These are phyloP conservation scores for Thereuonema tuberculata DNA, from an alignment of 1,140 invertebrate species.

Conservation along the genomic window DNA sequence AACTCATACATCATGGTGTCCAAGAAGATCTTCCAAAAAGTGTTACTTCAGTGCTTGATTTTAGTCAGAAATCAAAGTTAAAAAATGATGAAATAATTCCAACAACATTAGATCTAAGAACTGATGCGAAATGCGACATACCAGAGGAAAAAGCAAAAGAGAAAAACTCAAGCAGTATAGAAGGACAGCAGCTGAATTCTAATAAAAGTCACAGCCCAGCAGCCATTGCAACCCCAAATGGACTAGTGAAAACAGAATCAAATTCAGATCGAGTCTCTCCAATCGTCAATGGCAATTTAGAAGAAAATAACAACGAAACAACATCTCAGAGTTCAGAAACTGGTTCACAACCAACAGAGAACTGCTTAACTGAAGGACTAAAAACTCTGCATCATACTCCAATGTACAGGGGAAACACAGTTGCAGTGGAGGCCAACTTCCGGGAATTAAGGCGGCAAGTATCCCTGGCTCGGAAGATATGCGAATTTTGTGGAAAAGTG, in stretches of 20 bases:
- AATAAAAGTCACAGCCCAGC: background rate
- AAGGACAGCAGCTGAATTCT: background rate
- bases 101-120: background rate
- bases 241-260: background rate
- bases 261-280: background rate
- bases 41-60: background rate
- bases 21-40: background rate
- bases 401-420: constrained; percentile 1
- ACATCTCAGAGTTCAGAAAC: constrained; percentile 5
- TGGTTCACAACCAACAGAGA: background rate
- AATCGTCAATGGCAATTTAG: background rate
- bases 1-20: background rate
- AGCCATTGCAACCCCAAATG: background rate
- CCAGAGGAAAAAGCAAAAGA: background rate
- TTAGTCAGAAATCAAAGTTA: background rate
- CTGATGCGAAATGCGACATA: background rate
- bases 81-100: background rate
- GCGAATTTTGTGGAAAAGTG: constrained; percentile 8
- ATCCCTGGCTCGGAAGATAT: constrained; percentile 1
- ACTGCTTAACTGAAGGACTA: background rate
- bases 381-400: background rate
- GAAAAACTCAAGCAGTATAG: background rate
- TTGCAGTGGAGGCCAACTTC: background rate
- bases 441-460: background rate
- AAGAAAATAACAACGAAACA: constrained; percentile 2